Conservation (phyloP, 2,797 vertebrate genomes). For the Sebastolobus alascanus region DNA sequence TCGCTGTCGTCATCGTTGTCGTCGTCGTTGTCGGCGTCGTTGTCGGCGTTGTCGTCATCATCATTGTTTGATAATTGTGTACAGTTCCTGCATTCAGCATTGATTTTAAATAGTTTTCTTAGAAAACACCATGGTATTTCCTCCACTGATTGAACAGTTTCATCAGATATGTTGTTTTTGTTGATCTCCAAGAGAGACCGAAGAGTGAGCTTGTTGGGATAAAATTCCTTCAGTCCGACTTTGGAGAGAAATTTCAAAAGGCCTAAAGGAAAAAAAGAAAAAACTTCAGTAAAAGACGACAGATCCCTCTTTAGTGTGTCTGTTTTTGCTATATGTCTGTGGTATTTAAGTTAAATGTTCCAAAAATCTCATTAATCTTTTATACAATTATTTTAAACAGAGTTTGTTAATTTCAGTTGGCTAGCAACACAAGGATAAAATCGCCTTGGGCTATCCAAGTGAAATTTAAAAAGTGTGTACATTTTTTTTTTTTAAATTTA, state of each 20-base stretch:
- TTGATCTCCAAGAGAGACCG: constrained; percentile 53
- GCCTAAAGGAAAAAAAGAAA: constrained; percentile 25
- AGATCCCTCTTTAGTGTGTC: too few relatives aligned
- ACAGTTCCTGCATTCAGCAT: constrained; percentile 45
- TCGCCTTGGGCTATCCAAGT: too few relatives aligned
- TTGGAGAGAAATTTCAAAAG: constrained; percentile 5
- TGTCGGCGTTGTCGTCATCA: neutral
- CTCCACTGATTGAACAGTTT: neutral
- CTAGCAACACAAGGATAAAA: too few relatives aligned
- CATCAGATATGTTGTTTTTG: neutral
- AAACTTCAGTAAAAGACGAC: too few relatives aligned
- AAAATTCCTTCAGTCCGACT: constrained; percentile 37
- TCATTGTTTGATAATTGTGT: neutral
- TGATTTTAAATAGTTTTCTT: constrained; percentile 51
- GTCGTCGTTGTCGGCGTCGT: neutral
- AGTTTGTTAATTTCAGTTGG: rapidly evolving
- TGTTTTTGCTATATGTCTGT: too few relatives aligned
- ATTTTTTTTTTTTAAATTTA: too few relatives aligned
- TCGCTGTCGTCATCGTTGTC: neutral
- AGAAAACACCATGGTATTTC: constrained; percentile 50
- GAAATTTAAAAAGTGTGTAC: rapidly evolving
- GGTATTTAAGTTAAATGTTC: too few relatives aligned
- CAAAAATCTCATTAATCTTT: rapidly evolving
- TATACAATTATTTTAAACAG: too few relatives aligned
- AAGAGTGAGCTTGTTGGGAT: constrained; percentile 64